Evolutionary conservation across 2,113 vertebrate species (phyloP).

Genomic region (Eonycteris spelaea): DNA sequence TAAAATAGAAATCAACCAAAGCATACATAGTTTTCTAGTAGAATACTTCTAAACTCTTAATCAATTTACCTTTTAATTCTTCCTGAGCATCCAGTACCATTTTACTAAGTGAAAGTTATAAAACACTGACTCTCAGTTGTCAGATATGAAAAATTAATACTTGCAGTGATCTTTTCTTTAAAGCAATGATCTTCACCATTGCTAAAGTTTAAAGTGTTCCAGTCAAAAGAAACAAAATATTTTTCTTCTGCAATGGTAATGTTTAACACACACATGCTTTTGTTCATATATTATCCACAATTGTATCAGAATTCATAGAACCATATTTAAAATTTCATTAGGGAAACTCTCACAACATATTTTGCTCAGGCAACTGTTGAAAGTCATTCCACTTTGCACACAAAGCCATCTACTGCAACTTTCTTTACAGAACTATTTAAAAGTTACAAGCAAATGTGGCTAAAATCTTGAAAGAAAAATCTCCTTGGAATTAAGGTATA

Average conservation of each 20-base stretch:
- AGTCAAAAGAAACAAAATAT: slow-evolving; percentile 52
- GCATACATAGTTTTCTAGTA: not conserved
- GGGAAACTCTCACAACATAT: slow-evolving; percentile 58
- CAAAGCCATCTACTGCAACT: slow-evolving; percentile 37
- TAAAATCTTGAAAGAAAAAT: slow-evolving; percentile 50
- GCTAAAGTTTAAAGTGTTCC: slow-evolving; percentile 30
- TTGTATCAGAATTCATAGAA: slow-evolving; percentile 49
- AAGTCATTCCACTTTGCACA: not conserved
- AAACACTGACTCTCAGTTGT: slow-evolving; percentile 39
- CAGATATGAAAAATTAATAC: slow-evolving; percentile 17
- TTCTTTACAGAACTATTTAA: slow-evolving; percentile 55
- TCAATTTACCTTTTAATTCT: slow-evolving; percentile 37
- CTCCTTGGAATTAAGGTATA: slow-evolving; percentile 43
- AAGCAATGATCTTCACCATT: slow-evolving; percentile 7
- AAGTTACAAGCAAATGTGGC: slow-evolving; percentile 35
- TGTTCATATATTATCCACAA: slow-evolving; percentile 51
- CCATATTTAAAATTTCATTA: slow-evolving; percentile 61
- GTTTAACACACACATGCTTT: slow-evolving; percentile 53
- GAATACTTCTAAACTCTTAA: slow-evolving; percentile 26
- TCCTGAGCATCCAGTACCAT: not conserved
- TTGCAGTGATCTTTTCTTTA: slow-evolving; percentile 27
- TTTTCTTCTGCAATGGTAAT: slow-evolving; percentile 52
- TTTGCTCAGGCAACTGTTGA: slow-evolving; percentile 12
- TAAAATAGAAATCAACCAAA: slow-evolving; percentile 51
- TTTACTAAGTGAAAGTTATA: slow-evolving; percentile 46